Percentiles rank a stretch among this genome's conserved stretches.
These are phyloP conservation scores for Podabrus alpinus DNA, from an alignment of 2,888 invertebrate species.

Conservation along the genomic window DNA sequence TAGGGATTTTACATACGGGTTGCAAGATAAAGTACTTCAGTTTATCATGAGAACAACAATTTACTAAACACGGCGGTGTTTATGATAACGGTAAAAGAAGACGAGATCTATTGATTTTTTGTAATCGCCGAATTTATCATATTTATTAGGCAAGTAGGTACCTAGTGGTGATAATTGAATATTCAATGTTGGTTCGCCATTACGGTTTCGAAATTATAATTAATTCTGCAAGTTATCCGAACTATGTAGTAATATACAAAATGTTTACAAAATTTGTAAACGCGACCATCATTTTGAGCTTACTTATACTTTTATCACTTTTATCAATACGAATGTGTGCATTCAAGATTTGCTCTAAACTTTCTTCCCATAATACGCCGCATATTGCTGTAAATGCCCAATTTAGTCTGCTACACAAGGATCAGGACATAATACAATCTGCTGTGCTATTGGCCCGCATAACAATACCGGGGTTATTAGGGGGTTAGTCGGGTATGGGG, in stretches of 20 bases:
- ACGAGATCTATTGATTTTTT: background rate
- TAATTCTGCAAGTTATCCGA: background rate
- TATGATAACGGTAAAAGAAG: background rate
- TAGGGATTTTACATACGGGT: slow-evolving; percentile 31
- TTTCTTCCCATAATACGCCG: slow-evolving; percentile 50
- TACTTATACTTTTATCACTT: background rate
- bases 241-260: background rate
- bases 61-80: background rate
- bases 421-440: slow-evolving; percentile 34
- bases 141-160: background rate
- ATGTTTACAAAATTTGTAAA: background rate
- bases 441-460: slow-evolving; percentile 32
- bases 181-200: background rate
- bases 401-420: slow-evolving; percentile 34
- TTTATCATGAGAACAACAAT: slow-evolving; percentile 20
- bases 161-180: background rate
- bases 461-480: slow-evolving; percentile 34
- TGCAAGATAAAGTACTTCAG: slow-evolving; percentile 20
- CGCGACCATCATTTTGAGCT: background rate
- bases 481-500: slow-evolving; percentile 29
- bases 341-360: slow-evolving; percentile 35
- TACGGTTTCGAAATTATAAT: background rate
- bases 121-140: background rate
- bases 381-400: slow-evolving; percentile 46
- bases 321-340: background rate